Percentiles rank a stretch among this genome's conserved stretches.
Evolutionary conservation across 2,888 invertebrate species (phyloP).

Genomic region (Hedychridium roseum): DNA sequence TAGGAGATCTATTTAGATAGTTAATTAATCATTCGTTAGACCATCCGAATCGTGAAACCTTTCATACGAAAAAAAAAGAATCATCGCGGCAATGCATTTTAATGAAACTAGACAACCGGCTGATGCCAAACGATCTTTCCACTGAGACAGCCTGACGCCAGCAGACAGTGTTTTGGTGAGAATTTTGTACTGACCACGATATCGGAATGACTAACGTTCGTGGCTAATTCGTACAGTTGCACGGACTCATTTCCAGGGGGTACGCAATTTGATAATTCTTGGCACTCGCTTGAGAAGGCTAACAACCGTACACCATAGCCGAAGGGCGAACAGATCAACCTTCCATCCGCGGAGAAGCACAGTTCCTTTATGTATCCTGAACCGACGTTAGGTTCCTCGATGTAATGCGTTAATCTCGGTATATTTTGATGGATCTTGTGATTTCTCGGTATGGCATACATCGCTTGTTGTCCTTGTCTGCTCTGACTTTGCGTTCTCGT

Average conservation of each 20-base stretch:
- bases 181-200: slow-evolving; percentile 91
- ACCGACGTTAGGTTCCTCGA: slow-evolving; percentile 87
- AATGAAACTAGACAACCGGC: slow-evolving; percentile 66
- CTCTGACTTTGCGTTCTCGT: slow-evolving; percentile 47
- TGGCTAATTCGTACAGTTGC: slow-evolving; percentile 73
- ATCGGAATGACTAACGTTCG: slow-evolving; percentile 79
- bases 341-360: slow-evolving; percentile 89
- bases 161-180: slow-evolving; percentile 83
- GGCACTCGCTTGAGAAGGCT: slow-evolving; percentile 79
- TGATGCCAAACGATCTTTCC: slow-evolving; percentile 92
- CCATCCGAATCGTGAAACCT: neutral
- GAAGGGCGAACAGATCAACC: slow-evolving; percentile 90
- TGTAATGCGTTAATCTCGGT: slow-evolving; percentile 82
- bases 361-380: slow-evolving; percentile 93
- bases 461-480: slow-evolving; percentile 49
- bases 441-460: slow-evolving; percentile 58
- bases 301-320: slow-evolving; percentile 86
- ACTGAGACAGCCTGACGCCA: slow-evolving; percentile 90
- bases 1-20: too few relatives aligned
- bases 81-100: neutral
- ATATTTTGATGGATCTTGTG: slow-evolving; percentile 74
- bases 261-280: slow-evolving; percentile 78
- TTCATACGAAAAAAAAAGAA: neutral
- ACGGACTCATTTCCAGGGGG: slow-evolving; percentile 65
- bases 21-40: too few relatives aligned